Evolutionary conservation across 2,888 invertebrate species (phyloP).

Genomic region (Drosophila prostipennis): DNA sequence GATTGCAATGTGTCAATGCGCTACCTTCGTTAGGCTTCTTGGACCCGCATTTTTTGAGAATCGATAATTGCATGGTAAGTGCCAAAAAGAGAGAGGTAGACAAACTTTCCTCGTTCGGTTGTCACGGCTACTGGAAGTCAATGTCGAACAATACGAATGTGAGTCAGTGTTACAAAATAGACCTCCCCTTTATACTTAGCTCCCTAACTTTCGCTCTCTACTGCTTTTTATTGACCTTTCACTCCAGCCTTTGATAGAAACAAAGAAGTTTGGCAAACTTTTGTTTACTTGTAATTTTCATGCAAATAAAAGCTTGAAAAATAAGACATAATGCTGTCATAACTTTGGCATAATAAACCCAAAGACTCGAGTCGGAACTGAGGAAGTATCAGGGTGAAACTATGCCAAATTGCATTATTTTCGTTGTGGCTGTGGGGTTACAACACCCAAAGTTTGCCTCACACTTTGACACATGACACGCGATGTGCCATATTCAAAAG

Average conservation of each 20-base stretch:
- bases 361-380: conserved; percentile 37
- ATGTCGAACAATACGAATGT: conserved; percentile 32
- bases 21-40: conserved; percentile 10
- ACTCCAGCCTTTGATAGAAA: conserved; percentile 25
- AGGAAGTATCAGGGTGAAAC: conserved; percentile 58
- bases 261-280: conserved; percentile 25
- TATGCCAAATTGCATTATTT: conserved; percentile 70
- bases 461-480: conserved; percentile 56
- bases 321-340: conserved; percentile 47
- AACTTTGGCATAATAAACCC: conserved; percentile 31
- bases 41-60: conserved; percentile 58
- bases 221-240: conserved; percentile 33
- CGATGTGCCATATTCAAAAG: conserved; percentile 45
- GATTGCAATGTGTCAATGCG: conserved; percentile 22
- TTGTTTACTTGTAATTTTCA: conserved; percentile 29
- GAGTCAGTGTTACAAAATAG: conserved; percentile 38
- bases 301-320: conserved; percentile 40
- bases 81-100: conserved; percentile 28
- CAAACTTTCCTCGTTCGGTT: conserved; percentile 23
- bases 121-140: conserved; percentile 42
- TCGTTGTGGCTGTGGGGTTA: conserved; percentile 32
- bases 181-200: conserved; percentile 7
- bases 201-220: conserved; percentile 40
- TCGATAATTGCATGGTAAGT: conserved; percentile 70
- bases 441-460: conserved; percentile 38